These are phyloP conservation scores for Aphelinus atriplicis DNA, from an alignment of 1,140 invertebrate species.

Conservation along the genomic window DNA sequence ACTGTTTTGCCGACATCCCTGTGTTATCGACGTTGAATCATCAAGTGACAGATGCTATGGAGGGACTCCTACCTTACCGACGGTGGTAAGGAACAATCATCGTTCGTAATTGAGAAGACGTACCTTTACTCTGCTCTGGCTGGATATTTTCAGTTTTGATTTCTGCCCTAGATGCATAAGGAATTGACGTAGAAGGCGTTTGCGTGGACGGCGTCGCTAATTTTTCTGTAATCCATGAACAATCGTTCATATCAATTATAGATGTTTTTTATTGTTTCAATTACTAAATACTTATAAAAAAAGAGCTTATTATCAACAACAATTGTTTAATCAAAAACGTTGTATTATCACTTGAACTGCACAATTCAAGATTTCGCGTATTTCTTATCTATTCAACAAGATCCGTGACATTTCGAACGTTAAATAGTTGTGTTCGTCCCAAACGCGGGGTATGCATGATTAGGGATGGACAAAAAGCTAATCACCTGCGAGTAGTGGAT, in stretches of 20 bases:
- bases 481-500: slow-evolving; percentile 79
- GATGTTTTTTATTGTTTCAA: no score
- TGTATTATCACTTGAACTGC: no score
- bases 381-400: background rate
- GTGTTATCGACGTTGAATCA: background rate
- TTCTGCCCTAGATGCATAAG: slow-evolving; percentile 61
- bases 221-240: slow-evolving; percentile 58
- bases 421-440: background rate
- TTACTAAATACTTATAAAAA: no score
- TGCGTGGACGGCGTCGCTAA: slow-evolving; percentile 64
- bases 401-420: slow-evolving; percentile 12
- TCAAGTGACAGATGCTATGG: background rate
- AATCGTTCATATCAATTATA: no score
- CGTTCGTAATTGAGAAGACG: slow-evolving; percentile 23
- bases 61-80: slow-evolving; percentile 22
- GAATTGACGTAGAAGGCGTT: slow-evolving; percentile 55
- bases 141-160: slow-evolving; percentile 65
- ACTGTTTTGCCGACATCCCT: slow-evolving; percentile 23
- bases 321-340: no score
- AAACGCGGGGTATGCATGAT: background rate
- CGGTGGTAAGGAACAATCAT: background rate
- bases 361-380: background rate
- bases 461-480: background rate
- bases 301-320: no score
- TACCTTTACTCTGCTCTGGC: slow-evolving; percentile 64